Percentiles rank a stretch among this genome's conserved stretches.
phyloP scores from a whole-genome alignment of 2,888 invertebrate genomes.

The Trichogramma evanescens region DNA sequence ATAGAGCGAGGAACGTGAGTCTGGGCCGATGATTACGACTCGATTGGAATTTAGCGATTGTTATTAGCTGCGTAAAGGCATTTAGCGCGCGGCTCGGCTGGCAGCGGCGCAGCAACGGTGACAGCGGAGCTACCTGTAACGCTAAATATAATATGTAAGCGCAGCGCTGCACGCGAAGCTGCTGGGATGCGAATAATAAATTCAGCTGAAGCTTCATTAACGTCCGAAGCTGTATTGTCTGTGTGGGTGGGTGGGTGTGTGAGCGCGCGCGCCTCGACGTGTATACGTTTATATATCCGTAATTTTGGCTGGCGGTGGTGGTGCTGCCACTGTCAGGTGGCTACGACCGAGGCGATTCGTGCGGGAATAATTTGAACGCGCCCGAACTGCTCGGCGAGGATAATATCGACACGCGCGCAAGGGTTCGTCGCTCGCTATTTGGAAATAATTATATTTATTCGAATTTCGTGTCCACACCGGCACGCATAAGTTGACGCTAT shows the following conservation, averaged over 20 bases:
- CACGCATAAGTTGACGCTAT: too few species aligned
- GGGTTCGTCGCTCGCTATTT: too few species aligned
- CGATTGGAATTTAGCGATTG: constrained; percentile 19
- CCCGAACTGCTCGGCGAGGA: neutral
- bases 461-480: too few species aligned
- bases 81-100: too few species aligned
- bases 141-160: neutral
- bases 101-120: neutral
- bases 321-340: neutral
- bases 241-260: neutral
- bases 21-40: constrained; percentile 4
- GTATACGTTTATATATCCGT: constrained; percentile 1
- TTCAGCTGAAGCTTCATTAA: neutral
- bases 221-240: too few species aligned
- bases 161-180: neutral
- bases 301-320: neutral
- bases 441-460: too few species aligned
- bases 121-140: neutral
- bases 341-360: neutral
- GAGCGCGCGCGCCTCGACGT: neutral
- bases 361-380: constrained; percentile 6
- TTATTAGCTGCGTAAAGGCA: neutral
- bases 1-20: neutral
- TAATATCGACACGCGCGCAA: too few species aligned
- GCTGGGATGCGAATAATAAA: constrained; percentile 3